Percentiles rank a stretch among this genome's conserved stretches.
Conservation (phyloP, 2,888 invertebrate genomes). For the Lasioglossum pauxillum region DNA sequence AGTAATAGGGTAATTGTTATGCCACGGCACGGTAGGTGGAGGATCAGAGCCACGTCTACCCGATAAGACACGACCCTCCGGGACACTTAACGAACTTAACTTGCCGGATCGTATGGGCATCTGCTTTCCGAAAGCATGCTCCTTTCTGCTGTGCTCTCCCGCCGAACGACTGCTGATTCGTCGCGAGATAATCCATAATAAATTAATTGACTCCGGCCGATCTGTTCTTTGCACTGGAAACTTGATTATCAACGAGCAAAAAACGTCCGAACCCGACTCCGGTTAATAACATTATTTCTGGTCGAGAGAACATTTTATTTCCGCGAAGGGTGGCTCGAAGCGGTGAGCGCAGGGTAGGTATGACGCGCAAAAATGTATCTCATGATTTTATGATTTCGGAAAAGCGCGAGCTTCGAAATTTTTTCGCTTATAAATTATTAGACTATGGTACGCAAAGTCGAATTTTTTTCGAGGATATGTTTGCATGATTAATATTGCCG, state of each 20-base stretch:
- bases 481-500: not conserved
- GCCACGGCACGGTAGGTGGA: conserved; percentile 82
- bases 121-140: conserved; percentile 58
- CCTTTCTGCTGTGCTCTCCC: conserved; percentile 18
- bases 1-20: conserved; percentile 84
- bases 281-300: not conserved
- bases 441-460: not conserved
- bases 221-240: not conserved
- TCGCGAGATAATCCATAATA: conserved; percentile 46
- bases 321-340: not conserved
- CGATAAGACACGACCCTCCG: conserved; percentile 83
- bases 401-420: not conserved
- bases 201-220: conserved; percentile 27
- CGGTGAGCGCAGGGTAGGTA: not conserved
- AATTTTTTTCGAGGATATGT: not conserved
- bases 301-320: not conserved
- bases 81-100: conserved; percentile 83
- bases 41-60: conserved; percentile 82
- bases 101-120: conserved; percentile 73
- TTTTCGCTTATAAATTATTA: not conserved
- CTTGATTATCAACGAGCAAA: not conserved
- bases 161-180: conserved; percentile 30
- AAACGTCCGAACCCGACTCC: not conserved
- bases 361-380: not conserved
- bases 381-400: not conserved